Evolutionary conservation across 2,888 invertebrate species (phyloP).

Genomic region (Leptinotarsa haldemani): DNA sequence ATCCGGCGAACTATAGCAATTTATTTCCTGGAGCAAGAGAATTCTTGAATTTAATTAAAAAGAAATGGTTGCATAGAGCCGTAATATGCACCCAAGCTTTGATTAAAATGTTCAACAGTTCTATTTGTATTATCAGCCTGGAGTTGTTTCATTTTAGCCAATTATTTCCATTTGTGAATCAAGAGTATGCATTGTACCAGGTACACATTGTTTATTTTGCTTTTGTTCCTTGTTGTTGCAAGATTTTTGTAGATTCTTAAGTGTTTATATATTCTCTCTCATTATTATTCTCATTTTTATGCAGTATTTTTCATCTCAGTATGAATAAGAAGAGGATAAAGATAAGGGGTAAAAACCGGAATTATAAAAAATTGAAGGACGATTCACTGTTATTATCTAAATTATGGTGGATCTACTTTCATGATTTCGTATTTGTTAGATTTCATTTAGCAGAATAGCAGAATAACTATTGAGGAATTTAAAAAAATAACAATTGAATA

Average conservation of each 20-base stretch:
- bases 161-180: constrained; percentile 2
- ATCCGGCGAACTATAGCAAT: background rate
- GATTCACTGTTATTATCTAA: no score
- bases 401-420: no score
- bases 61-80: background rate
- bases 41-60: background rate
- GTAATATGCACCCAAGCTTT: background rate
- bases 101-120: constrained; percentile 2
- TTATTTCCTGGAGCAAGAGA: background rate
- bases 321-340: no score
- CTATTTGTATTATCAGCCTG: background rate
- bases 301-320: no score
- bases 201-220: background rate
- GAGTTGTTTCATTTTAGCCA: background rate
- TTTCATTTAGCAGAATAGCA: no score
- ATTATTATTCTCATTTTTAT: background rate
- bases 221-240: background rate
- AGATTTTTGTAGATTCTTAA: background rate
- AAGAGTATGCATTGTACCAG: background rate
- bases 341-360: no score
- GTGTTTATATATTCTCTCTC: background rate
- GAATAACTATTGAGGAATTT: no score
- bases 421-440: no score
- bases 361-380: no score
- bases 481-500: no score